phyloP scores from a whole-genome alignment of 2,113 vertebrate species.

The Elgaria multicarinata region DNA sequence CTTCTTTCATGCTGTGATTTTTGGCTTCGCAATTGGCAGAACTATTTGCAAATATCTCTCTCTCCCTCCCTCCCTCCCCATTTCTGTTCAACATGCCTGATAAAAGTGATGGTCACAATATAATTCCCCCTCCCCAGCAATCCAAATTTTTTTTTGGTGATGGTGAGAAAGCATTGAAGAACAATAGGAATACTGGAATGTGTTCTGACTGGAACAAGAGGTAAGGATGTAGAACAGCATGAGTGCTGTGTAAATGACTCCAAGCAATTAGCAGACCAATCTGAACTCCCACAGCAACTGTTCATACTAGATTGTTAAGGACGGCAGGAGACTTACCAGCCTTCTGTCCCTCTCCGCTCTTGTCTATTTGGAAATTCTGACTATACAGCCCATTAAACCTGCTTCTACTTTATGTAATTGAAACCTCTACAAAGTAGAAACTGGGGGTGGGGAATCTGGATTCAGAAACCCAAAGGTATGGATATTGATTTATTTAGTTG shows the following conservation, averaged over 20 bases:
- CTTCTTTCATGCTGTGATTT: neutral
- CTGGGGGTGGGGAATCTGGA: neutral
- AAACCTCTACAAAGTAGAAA: constrained; percentile 1
- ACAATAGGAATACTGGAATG: neutral
- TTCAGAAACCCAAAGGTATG: constrained; percentile 11
- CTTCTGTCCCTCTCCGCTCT: neutral
- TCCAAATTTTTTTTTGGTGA: neutral
- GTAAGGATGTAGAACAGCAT: neutral
- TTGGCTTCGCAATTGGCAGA: neutral
- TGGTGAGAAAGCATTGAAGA: neutral
- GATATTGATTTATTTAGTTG: neutral
- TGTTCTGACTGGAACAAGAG: neutral
- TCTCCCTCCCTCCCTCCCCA: neutral
- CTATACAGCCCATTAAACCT: neutral
- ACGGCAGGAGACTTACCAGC: neutral
- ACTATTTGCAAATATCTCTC: neutral
- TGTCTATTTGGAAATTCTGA: neutral
- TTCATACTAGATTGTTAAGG: constrained; percentile 10
- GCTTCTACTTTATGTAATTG: neutral
- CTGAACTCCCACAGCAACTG: constrained; percentile 16
- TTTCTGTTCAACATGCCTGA: neutral
- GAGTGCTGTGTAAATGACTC: neutral
- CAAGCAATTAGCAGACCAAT: constrained; percentile 15
- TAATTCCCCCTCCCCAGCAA: neutral
- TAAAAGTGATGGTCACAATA: neutral